Evolutionary conservation across 2,888 invertebrate genomes (phyloP).

Genomic region (Ennomos erosarius): DNA sequence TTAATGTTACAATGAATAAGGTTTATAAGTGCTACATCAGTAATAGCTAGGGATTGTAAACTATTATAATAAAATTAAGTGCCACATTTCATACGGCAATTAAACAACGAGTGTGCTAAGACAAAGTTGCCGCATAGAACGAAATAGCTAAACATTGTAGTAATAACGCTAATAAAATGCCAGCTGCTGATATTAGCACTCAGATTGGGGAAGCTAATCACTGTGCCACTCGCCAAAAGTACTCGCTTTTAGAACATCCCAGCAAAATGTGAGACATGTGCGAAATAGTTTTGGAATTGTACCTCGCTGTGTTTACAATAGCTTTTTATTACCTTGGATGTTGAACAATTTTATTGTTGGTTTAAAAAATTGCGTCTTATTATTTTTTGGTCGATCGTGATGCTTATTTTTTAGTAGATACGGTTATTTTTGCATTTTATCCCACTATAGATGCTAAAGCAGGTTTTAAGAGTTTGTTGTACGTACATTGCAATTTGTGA

Average conservation of each 20-base stretch:
- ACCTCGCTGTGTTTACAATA: constrained; percentile 5
- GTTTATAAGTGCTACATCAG: no score
- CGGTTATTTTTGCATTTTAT: no score
- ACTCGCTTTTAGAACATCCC: constrained; percentile 19
- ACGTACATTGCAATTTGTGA: no score
- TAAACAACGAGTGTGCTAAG: no score
- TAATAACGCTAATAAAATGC: constrained; percentile 26
- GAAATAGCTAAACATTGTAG: constrained; percentile 10
- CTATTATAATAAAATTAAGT: no score
- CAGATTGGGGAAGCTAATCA: constrained; percentile 25
- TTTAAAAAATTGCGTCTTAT: not conserved
- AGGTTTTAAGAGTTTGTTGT: no score
- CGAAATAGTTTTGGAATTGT: constrained; percentile 1
- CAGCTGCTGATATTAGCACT: constrained; percentile 24
- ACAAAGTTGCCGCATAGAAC: not conserved
- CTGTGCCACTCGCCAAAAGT: constrained; percentile 26
- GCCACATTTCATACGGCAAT: no score
- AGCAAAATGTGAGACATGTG: constrained; percentile 9
- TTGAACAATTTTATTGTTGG: constrained; percentile 1
- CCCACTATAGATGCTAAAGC: no score
- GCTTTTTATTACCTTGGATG: not conserved
- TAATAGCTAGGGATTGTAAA: no score
- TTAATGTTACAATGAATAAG: no score
- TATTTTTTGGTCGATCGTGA: not conserved
- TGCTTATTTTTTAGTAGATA: no score